phyloP scores from a whole-genome alignment of 2,113 vertebrate genomes.

The Hyperoodon ampullatus region DNA sequence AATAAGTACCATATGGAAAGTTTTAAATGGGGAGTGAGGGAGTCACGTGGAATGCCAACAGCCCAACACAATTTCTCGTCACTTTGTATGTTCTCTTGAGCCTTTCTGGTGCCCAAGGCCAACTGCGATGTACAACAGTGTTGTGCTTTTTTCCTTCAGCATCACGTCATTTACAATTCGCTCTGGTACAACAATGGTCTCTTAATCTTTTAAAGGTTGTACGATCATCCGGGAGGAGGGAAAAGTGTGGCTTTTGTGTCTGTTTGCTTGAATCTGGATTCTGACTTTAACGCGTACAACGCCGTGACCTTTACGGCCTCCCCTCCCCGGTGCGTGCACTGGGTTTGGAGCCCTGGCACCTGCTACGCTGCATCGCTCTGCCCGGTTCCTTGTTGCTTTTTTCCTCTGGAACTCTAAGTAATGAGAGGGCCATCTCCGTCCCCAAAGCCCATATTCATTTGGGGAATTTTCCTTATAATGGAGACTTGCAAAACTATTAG shows the following conservation, averaged over 20 bases:
- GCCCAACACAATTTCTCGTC: accelerated
- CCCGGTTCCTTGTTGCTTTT: accelerated
- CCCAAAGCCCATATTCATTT: neutral
- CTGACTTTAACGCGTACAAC: neutral
- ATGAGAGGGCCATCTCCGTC: neutral
- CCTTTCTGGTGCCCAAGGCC: neutral
- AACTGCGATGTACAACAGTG: neutral
- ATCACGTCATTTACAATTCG: neutral
- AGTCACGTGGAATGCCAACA: accelerated
- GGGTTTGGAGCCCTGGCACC: neutral
- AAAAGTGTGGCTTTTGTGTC: neutral
- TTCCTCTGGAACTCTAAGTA: neutral
- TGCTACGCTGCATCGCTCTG: accelerated
- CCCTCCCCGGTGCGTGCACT: no score
- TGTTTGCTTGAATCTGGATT: neutral
- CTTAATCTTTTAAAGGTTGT: neutral
- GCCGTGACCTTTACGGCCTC: neutral
- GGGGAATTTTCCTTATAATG: neutral
- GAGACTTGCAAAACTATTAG: neutral
- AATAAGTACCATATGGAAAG: neutral
- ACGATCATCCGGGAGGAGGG: neutral
- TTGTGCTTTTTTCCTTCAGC: neutral
- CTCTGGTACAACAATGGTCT: no score
- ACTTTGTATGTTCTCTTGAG: neutral
- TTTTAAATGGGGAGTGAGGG: neutral